phyloP scores from a whole-genome alignment of 2,797 vertebrate genomes.

The Sciaenops ocellatus region DNA sequence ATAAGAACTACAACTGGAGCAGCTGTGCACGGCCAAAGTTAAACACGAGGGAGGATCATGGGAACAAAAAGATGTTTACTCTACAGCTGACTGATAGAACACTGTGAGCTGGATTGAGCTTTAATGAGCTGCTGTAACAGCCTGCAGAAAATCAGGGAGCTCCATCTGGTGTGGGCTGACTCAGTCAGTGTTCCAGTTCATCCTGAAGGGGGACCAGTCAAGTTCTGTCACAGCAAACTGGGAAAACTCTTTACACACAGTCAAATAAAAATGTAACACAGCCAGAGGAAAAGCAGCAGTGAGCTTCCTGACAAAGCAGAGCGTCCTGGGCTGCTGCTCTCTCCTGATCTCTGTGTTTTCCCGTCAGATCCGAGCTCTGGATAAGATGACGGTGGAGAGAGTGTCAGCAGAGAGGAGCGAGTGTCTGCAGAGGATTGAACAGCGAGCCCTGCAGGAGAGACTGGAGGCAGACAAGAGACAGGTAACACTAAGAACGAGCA shows the following conservation, averaged over 20 bases:
- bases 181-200: neutral
- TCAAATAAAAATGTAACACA: neutral
- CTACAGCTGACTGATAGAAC: neutral
- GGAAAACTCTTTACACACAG: neutral
- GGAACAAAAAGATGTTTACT: slow-evolving; percentile 9
- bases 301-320: neutral
- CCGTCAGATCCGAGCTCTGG: slow-evolving; percentile 90
- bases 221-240: neutral
- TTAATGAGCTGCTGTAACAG: too few relatives aligned
- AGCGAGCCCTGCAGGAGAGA: slow-evolving; percentile 86
- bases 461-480: slow-evolving; percentile 90
- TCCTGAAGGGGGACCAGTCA: neutral
- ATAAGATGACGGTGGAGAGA: slow-evolving; percentile 94
- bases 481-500: slow-evolving; percentile 78
- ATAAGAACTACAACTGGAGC: slow-evolving; percentile 12
- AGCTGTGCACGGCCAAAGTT: neutral
- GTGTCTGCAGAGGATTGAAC: slow-evolving; percentile 92
- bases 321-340: neutral
- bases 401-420: slow-evolving; percentile 92
- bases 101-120: neutral
- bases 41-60: neutral
- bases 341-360: neutral
- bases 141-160: too few relatives aligned
- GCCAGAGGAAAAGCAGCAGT: neutral
- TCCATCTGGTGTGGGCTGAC: neutral